Conservation (phyloP, 2,113 vertebrate species). For the Heterocephalus glaber region DNA sequence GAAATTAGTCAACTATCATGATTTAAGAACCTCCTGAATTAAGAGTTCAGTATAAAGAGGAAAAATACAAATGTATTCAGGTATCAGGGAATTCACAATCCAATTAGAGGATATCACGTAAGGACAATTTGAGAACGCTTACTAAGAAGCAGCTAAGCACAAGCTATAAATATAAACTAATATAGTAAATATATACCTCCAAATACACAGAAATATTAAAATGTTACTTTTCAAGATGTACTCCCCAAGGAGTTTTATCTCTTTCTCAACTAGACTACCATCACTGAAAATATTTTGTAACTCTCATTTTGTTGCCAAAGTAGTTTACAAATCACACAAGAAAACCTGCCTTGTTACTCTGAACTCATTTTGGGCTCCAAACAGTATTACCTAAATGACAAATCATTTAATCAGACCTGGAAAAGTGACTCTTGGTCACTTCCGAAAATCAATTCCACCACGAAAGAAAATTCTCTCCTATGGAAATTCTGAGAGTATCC, state of each 20-base stretch:
- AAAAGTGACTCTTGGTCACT: constrained; percentile 40
- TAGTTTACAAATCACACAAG: constrained; percentile 16
- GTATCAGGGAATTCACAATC: neutral
- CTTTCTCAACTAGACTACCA: constrained; percentile 3
- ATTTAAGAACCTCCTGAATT: constrained; percentile 34
- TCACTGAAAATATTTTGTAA: constrained; percentile 28
- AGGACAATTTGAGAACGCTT: constrained; percentile 39
- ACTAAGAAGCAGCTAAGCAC: constrained; percentile 21
- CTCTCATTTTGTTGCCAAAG: constrained; percentile 52
- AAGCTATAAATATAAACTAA: constrained; percentile 28
- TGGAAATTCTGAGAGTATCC: constrained; percentile 60
- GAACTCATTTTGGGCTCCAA: constrained; percentile 41
- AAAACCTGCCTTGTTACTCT: constrained; percentile 12
- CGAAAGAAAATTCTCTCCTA: constrained; percentile 24
- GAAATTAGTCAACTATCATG: neutral
- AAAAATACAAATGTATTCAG: constrained; percentile 26
- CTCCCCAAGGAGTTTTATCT: neutral
- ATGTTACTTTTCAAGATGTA: constrained; percentile 27
- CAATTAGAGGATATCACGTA: neutral
- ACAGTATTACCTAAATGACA: constrained; percentile 41
- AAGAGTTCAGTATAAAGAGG: neutral
- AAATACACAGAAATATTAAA: constrained; percentile 35
- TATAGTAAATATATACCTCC: constrained; percentile 1
- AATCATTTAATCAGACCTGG: constrained; percentile 45
- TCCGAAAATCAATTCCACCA: constrained; percentile 40